phyloP scores from a whole-genome alignment of 1,140 invertebrate species.

The Diuraphis noxia region DNA sequence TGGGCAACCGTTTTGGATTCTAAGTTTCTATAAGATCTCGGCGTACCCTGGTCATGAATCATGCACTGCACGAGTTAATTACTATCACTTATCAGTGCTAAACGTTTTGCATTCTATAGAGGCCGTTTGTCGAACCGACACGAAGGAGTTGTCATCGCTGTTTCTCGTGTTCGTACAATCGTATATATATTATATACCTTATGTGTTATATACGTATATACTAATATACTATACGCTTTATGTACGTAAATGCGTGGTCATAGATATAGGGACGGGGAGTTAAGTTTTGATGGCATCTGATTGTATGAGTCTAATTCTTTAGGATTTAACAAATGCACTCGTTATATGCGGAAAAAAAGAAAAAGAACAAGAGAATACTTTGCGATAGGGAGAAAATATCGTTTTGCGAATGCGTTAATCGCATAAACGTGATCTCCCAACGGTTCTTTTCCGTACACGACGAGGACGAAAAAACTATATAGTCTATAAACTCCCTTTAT shows the following conservation, averaged over 20 bases:
- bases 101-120: constrained; percentile 24
- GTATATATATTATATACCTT: too few species aligned
- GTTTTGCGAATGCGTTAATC: constrained; percentile 11
- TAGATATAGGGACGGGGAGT: neutral
- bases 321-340: constrained; percentile 1
- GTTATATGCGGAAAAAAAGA: neutral
- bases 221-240: neutral
- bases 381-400: neutral
- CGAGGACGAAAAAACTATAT: constrained; percentile 17
- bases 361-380: neutral
- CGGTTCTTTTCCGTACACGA: constrained; percentile 34
- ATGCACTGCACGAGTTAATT: neutral
- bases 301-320: neutral
- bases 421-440: constrained; percentile 33
- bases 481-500: neutral
- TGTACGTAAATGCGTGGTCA: neutral
- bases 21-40: neutral
- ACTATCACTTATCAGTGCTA: neutral
- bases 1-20: neutral
- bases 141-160: constrained; percentile 6
- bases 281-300: constrained; percentile 13
- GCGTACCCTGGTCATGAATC: neutral
- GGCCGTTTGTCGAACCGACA: constrained; percentile 17
- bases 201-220: too few species aligned
- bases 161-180: neutral